Base-by-base conservation (phyloP, 2,888 invertebrate genomes). In the Phyto melanocephala region DNA sequence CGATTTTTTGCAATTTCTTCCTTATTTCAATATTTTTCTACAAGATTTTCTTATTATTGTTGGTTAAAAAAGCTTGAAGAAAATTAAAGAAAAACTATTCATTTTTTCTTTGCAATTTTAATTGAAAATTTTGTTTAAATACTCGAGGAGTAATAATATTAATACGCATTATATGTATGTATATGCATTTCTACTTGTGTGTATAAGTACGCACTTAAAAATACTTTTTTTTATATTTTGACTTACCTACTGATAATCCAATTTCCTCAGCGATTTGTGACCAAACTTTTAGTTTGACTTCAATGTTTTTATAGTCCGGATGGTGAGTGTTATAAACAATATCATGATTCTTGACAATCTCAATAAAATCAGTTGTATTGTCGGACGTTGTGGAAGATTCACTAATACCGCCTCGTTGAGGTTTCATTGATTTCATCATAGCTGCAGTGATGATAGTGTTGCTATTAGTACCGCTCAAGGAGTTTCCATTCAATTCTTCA, bases 261-360 rank as follows among this genome's bases (percentile, higher is more conserved):
- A 91, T 88, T 85, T 91, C 91, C 63, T 89, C 88, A 42, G 91
- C 90, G 79, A 91, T 90, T 86, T 88, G 88, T 24, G 86, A 86
- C 91, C 91, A 91, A 71, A 91, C 89, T 83, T 89, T 89, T 85
- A 89, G 86, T 87, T 91, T 91, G 80, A 89, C 88, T 85, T 91
- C 89, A 79, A 90, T 88, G 84, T 91, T 91, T 85, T 91, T 91
- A 83, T 91, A 91, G 84, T 91, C 90, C 33, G 90, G 90, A 88
- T 91, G 90, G 81, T 90, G 89, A 47, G 90, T 90, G 79, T 91
- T 91, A 84, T 91, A 91, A 63, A 91, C 90, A 60, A 90, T 89
- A 84, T 90, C 90, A 81, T 91, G 89, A 80, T 88, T 89, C 85
- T 90, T 91, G 20, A 91, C 91, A 76, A 91, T 91, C 84, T 90